Percentiles rank a stretch among this genome's conserved stretches.
Evolutionary conservation across 1,140 invertebrate genomes (phyloP).

Genomic region (Lutraria rhynchaena): DNA sequence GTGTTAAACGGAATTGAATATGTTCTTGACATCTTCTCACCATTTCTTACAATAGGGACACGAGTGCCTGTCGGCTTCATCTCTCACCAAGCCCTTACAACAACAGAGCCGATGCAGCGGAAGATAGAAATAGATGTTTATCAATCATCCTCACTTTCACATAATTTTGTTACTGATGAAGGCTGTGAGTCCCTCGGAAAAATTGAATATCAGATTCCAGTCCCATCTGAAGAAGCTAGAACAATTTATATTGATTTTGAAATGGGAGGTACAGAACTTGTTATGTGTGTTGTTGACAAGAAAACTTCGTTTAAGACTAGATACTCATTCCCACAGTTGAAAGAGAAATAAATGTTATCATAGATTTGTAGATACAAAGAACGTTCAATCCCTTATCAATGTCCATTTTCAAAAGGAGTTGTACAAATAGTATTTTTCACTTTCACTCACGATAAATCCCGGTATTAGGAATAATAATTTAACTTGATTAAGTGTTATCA

Average conservation of each 20-base stretch:
- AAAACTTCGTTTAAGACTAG: conserved; percentile 42
- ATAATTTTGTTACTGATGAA: conserved; percentile 51
- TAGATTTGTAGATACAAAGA: too few relatives aligned
- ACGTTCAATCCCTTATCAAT: too few relatives aligned
- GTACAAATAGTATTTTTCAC: too few relatives aligned
- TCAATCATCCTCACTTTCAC: background rate
- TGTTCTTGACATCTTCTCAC: conserved; percentile 54
- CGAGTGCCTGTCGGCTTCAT: conserved; percentile 45
- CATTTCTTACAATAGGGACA: conserved; percentile 51
- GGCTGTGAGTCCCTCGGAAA: conserved; percentile 45
- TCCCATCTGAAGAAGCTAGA: conserved; percentile 39
- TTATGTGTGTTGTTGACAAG: conserved; percentile 35
- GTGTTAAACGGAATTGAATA: conserved; percentile 32
- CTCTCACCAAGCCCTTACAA: conserved; percentile 48
- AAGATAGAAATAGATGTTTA: conserved; percentile 50
- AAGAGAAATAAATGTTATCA: conserved; percentile 45
- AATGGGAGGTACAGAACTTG: conserved; percentile 43
- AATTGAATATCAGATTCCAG: conserved; percentile 34
- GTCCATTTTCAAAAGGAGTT: too few relatives aligned
- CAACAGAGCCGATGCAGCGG: conserved; percentile 46
- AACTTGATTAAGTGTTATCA: too few relatives aligned
- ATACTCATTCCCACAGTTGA: conserved; percentile 30
- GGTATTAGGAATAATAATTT: too few relatives aligned
- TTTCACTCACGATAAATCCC: too few relatives aligned
- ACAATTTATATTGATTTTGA: conserved; percentile 43